Conservation (phyloP, 2,797 vertebrate genomes). For the Schizopygopsis malacanthus region DNA sequence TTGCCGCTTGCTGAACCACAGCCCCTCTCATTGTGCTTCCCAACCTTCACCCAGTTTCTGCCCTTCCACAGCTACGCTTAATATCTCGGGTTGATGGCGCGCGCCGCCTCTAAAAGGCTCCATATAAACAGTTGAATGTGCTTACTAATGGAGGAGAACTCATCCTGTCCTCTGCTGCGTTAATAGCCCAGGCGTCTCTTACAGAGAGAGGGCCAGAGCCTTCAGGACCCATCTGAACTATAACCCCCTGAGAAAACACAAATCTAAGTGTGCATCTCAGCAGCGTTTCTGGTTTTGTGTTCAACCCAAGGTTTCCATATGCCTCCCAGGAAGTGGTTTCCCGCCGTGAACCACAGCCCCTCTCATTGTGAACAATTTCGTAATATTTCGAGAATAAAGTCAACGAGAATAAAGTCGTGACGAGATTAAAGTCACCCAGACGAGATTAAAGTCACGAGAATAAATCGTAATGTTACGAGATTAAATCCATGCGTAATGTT, state of each 20-base stretch:
- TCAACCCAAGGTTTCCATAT: neutral
- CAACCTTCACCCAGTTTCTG: slow-evolving; percentile 68
- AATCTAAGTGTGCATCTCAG: slow-evolving; percentile 28
- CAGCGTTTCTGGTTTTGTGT: slow-evolving; percentile 24
- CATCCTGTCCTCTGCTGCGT: slow-evolving; percentile 51
- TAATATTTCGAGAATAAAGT: too few species aligned
- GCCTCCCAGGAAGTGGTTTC: neutral
- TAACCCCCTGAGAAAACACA: slow-evolving; percentile 54
- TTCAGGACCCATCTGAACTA: slow-evolving; percentile 60
- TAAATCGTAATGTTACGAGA: too few species aligned
- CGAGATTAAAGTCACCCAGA: too few species aligned
- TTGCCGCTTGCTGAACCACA: too few species aligned
- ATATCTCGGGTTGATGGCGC: slow-evolving; percentile 60
- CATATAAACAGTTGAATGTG: slow-evolving; percentile 62
- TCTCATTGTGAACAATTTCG: too few species aligned
- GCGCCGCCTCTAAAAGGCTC: slow-evolving; percentile 51
- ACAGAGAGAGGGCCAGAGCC: slow-evolving; percentile 49
- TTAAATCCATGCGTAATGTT: too few species aligned
- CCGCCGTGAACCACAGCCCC: too few species aligned
- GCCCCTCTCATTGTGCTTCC: slow-evolving; percentile 66
- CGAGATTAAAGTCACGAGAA: too few species aligned
- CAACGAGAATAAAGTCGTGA: too few species aligned
- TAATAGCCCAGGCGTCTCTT: slow-evolving; percentile 54
- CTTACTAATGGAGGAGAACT: slow-evolving; percentile 63
- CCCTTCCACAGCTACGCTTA: slow-evolving; percentile 51